Base-by-base conservation (phyloP, 2,888 invertebrate genomes). In the Leptinotarsa tumamoca region DNA sequence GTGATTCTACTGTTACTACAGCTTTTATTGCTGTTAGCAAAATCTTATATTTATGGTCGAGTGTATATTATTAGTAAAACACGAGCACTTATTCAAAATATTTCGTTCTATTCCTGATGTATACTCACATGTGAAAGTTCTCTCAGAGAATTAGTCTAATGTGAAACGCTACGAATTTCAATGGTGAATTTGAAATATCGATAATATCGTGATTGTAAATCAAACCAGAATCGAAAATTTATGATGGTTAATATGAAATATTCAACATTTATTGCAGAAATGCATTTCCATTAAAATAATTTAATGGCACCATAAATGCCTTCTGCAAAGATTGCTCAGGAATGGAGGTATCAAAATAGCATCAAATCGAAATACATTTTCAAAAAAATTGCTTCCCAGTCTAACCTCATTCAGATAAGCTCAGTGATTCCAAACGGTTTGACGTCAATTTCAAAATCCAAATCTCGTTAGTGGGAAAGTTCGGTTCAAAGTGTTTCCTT, bases 251-350 rank as follows among this genome's bases (percentile, higher is more conserved):
- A 71, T 23, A 68, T 70, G 71, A 52, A 74, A 54, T 71, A 71
- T 78, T 68, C 50, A 67, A 75, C 72, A 70, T 79, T 79, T 77
- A 79, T 77, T 79, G 72, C 75, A 54, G 75, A 77, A 75, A 77
- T 79, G 75, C 79, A 79, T 79, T 79, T 75, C 67, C 77, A 72
- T 77, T 77, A 75, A 72, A 75, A 27, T 54, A 58, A 74, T 75
- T 72, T 76, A 76, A 72, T 74, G 73, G 72, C 67, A 68, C 71
- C 68, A 76, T 73, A 73, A 74, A 68, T 49, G 50, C 67, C 33
- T 52, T 71, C 72, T 58, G 70, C 67, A 72, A 58, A 72, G 61
- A 68, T 78, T 75, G 66, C 27, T 67, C 54, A 51, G n/a, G 54
- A 21, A 63, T 68, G 49, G n/a, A 72, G 61, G 58, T 68, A 73